These are phyloP conservation scores for Sebastes trivittatus DNA, from an alignment of 2,797 vertebrate genomes.

Conservation along the genomic window DNA sequence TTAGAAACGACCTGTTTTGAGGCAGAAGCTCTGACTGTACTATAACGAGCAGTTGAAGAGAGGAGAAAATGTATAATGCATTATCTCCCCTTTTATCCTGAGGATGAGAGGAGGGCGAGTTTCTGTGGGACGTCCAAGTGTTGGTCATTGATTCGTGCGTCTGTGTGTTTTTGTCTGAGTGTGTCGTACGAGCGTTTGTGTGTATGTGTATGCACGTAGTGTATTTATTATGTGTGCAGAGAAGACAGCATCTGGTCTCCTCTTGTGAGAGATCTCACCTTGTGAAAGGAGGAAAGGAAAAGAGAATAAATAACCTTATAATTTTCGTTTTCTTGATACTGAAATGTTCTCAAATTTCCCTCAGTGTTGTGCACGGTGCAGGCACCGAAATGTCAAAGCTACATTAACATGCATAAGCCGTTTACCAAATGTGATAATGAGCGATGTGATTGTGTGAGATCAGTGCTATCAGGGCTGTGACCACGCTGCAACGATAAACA, in stretches of 20 bases:
- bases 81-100: constrained; percentile 66
- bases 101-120: constrained; percentile 67
- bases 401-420: constrained; percentile 33
- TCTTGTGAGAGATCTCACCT: constrained; percentile 8
- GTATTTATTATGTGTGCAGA: constrained; percentile 6
- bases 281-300: constrained; percentile 4
- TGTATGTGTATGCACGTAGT: neutral
- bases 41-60: constrained; percentile 68
- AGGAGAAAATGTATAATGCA: constrained; percentile 67
- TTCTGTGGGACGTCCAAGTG: constrained; percentile 74
- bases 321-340: neutral
- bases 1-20: constrained; percentile 62
- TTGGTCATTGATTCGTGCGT: constrained; percentile 64
- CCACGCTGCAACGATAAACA: constrained; percentile 50
- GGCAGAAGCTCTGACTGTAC: constrained; percentile 51
- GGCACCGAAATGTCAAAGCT: neutral
- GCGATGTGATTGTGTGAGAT: constrained; percentile 55
- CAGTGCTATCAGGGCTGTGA: constrained; percentile 43
- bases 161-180: constrained; percentile 45
- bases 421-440: constrained; percentile 52
- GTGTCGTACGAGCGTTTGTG: neutral
- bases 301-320: neutral
- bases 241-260: constrained; percentile 2
- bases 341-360: neutral
- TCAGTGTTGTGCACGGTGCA: neutral